Percentiles rank a stretch among this genome's conserved stretches.
phyloP scores from a whole-genome alignment of 2,113 vertebrate species.

The Choloepus hoffmanni region DNA sequence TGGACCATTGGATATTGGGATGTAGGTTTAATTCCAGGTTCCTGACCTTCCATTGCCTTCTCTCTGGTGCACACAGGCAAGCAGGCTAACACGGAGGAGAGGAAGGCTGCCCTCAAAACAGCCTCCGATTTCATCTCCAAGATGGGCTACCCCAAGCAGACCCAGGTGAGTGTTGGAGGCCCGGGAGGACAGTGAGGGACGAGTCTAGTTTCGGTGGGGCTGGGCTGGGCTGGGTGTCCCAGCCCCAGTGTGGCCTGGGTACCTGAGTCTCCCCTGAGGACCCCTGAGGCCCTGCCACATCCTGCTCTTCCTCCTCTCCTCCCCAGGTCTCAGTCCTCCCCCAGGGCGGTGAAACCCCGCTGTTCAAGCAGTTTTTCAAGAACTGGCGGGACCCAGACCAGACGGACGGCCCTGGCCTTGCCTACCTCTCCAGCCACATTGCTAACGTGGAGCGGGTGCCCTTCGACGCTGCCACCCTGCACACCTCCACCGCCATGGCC shows the following conservation, averaged over 20 bases:
- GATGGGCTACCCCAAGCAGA: constrained; percentile 96
- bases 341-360: constrained; percentile 95
- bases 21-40: neutral
- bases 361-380: constrained; percentile 99
- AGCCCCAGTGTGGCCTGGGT: neutral
- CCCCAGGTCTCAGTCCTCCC: constrained; percentile 94
- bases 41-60: neutral
- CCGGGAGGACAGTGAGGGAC: neutral
- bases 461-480: constrained; percentile 93
- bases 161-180: constrained; percentile 87
- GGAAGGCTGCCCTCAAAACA: constrained; percentile 94
- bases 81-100: constrained; percentile 94
- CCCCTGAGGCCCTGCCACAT: neutral
- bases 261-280: neutral
- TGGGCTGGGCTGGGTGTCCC: too few species aligned
- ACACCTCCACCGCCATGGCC: constrained; percentile 94
- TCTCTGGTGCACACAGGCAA: constrained; percentile 87
- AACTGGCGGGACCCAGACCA: constrained; percentile 96
- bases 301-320: neutral
- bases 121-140: constrained; percentile 97
- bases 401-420: constrained; percentile 93
- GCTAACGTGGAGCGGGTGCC: constrained; percentile 95
- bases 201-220: neutral
- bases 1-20: fast-evolving
- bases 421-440: constrained; percentile 94